Conservation (phyloP, 2,888 invertebrate species). For the Andrena minutula region DNA sequence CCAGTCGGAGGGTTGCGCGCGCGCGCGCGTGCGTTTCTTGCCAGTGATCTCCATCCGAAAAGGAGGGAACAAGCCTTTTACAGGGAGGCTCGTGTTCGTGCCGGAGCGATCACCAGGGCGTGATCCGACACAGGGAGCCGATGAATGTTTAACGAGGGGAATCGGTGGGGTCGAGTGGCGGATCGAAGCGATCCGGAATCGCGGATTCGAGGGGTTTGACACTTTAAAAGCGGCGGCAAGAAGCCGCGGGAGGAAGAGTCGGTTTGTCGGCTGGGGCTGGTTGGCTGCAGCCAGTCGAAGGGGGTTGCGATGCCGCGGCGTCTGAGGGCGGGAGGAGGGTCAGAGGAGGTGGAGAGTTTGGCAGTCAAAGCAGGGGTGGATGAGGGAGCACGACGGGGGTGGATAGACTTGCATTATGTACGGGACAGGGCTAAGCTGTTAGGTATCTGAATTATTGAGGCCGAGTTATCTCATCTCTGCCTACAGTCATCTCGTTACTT, state of each 20-base stretch:
- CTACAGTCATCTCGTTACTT: conserved; percentile 84
- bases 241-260: conserved; percentile 68
- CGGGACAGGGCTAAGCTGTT: conserved; percentile 85
- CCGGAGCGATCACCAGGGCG: conserved; percentile 79
- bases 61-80: conserved; percentile 12
- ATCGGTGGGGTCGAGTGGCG: conserved; percentile 65
- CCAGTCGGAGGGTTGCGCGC: neutral
- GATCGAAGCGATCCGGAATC: conserved; percentile 64
- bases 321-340: conserved; percentile 42
- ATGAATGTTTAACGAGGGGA: conserved; percentile 82
- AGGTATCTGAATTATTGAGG: conserved; percentile 84
- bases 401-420: conserved; percentile 83
- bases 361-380: conserved; percentile 69
- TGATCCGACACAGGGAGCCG: conserved; percentile 79
- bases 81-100: conserved; percentile 59
- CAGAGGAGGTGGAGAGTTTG: conserved; percentile 58
- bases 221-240: conserved; percentile 85
- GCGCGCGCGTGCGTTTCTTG: neutral
- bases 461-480: conserved; percentile 83
- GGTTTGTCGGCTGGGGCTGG: conserved; percentile 48
- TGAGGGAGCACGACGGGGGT: conserved; percentile 59
- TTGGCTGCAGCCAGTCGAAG: conserved; percentile 53
- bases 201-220: conserved; percentile 81
- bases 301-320: conserved; percentile 35
- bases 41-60: neutral